Evolutionary conservation across 2,797 vertebrate genomes (phyloP), one percentile per base, ranked within the genome.

Genomic region (Sebastes vulpes): DNA sequence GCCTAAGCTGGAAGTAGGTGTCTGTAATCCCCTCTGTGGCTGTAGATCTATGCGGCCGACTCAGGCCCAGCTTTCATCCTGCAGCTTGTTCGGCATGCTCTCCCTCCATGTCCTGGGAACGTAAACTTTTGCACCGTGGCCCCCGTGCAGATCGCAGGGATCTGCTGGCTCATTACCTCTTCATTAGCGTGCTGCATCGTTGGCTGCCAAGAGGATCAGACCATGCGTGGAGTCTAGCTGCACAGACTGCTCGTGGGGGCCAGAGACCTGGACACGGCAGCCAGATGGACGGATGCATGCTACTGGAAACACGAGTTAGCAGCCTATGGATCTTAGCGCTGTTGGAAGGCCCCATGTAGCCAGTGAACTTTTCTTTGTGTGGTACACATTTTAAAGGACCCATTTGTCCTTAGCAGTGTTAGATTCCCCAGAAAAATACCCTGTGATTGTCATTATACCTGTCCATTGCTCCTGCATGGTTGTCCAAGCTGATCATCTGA

Each of bases 1-100:
- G 95, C 93, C 93, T 95, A 96, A 97, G 95, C 94, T 97, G 95
- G 95, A 96, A 97, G 95, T 97, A 95, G 93, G 92, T 95, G 94
- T 95, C 96, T 97, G 96, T 96, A 96, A 96, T 96, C 96, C 96
- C 95, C 94, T 96, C 95, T 95, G 95, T 92, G 92, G 96, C 97
- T 97, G 96, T 95, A 97, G 97, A 98, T 98, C 96, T 96, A 94
- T 95, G 94, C 93, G 86, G 94, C 94, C 92, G 91, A 94, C 96
- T 95, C 92, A 82, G 94, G 93, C 90, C 93, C 83, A 93, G 94
- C 96, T 96, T 97, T 97, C 95, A 96, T 96, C 96, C 95, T 90
- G 89, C 89, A 89, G 90, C 94, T 93, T 93, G 91, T 95, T 92
- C 90, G 76, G 88, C 93, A 90, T 92, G 92, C 93, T 92, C 94